Evolutionary conservation across 1,140 invertebrate species (phyloP).

Genomic region (Tetragonula clypearis): DNA sequence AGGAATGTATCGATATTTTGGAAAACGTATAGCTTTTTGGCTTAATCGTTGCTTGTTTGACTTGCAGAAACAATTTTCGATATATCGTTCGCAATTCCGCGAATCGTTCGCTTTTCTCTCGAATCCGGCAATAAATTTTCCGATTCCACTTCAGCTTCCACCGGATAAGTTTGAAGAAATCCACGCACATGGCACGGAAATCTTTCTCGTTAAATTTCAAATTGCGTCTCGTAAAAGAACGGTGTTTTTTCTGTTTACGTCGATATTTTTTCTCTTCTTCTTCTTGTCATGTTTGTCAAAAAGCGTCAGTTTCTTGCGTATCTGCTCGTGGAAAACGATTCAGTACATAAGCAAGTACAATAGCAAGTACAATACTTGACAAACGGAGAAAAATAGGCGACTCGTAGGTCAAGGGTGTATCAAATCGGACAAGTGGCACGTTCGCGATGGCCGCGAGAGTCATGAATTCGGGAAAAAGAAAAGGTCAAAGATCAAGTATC

Average conservation of each 20-base stretch:
- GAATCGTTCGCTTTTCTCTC: neutral
- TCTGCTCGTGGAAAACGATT: neutral
- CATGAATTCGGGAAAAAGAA: neutral
- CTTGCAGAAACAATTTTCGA: neutral
- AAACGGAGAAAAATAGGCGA: neutral
- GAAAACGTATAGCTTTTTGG: neutral
- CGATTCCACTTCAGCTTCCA: neutral
- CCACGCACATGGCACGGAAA: too few species aligned
- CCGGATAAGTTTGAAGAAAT: constrained; percentile 7
- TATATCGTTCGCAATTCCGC: neutral
- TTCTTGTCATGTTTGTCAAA: neutral
- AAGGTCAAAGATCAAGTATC: constrained; percentile 38
- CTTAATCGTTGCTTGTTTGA: too few species aligned
- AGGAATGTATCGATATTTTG: neutral
- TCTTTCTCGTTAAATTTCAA: neutral
- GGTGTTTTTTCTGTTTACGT: neutral
- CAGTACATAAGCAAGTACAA: neutral
- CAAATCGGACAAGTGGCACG: constrained; percentile 24
- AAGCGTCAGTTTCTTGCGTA: too few species aligned
- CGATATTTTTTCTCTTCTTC: neutral
- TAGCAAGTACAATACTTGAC: neutral
- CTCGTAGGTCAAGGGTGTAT: constrained; percentile 31
- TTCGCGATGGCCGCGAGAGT: constrained; percentile 11
- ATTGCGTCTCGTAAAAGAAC: neutral
- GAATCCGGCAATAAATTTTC: constrained; percentile 22